Evolutionary conservation across 2,113 vertebrate genomes (phyloP).

Genomic region (Zosterops hypoxanthus): DNA sequence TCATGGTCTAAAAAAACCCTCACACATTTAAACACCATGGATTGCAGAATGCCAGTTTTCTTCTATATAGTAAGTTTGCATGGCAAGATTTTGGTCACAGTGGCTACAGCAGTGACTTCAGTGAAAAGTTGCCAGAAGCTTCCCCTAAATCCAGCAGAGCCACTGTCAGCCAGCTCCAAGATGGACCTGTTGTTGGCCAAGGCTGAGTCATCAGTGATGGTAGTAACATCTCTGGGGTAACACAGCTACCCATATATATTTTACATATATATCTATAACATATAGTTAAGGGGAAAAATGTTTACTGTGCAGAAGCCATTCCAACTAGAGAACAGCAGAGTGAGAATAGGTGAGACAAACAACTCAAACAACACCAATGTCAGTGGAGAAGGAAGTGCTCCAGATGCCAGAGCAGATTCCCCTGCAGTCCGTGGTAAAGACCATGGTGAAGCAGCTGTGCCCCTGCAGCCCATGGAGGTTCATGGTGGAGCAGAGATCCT

Average conservation of each 20-base stretch:
- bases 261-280: not conserved
- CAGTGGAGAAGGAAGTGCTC: not conserved
- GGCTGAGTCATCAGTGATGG: not conserved
- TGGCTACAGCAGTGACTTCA: not conserved
- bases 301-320: not conserved
- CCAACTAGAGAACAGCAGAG: not conserved
- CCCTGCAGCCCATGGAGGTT: not conserved
- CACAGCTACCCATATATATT: not conserved
- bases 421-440: accelerated
- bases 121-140: not conserved
- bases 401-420: not conserved
- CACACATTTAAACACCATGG: not conserved
- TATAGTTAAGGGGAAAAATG: not conserved
- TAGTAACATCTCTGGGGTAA: not conserved
- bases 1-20: not conserved
- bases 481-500: not conserved
- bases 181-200: not conserved
- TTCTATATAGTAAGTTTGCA: not conserved
- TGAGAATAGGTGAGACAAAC: not conserved
- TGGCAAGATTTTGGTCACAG: not conserved
- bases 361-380: not conserved
- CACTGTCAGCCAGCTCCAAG: not conserved
- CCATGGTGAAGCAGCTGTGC: not conserved
- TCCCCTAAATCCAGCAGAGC: not conserved
- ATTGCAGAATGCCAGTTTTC: not conserved